Evolutionary conservation across 2,888 invertebrate genomes (phyloP).

Genomic region (Thecophora atra): DNA sequence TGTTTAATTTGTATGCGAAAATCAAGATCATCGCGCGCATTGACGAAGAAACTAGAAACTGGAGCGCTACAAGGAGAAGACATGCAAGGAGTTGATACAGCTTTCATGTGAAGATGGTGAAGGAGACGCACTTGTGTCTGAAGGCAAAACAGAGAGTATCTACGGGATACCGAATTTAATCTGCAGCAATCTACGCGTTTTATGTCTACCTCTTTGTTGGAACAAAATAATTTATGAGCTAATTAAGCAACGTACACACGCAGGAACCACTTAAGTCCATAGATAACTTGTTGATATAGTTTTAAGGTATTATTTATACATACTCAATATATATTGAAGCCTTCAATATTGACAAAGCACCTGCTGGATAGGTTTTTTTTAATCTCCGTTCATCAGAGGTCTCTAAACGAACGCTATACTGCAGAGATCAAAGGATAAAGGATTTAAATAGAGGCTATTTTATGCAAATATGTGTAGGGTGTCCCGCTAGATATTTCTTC

Average conservation of each 20-base stretch:
- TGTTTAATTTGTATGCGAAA: conserved; percentile 33
- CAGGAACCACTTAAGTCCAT: too few relatives aligned
- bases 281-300: too few relatives aligned
- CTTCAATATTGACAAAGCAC: too few relatives aligned
- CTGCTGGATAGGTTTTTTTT: too few relatives aligned
- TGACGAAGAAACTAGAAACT: neutral
- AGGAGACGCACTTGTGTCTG: neutral
- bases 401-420: too few relatives aligned
- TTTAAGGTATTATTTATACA: too few relatives aligned
- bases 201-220: neutral
- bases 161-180: neutral
- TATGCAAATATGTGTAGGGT: too few relatives aligned
- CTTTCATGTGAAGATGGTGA: neutral
- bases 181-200: neutral
- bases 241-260: conserved; percentile 17
- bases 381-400: too few relatives aligned
- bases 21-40: conserved; percentile 12
- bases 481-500: too few relatives aligned
- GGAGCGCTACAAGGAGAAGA: neutral
- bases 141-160: neutral
- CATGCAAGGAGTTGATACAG: neutral
- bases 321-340: too few relatives aligned
- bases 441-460: too few relatives aligned
- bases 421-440: too few relatives aligned
- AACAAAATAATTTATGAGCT: conserved; percentile 20